A percentile compares a stretch with the other conserved stretches of the same genome.
phyloP scores from a whole-genome alignment of 2,888 invertebrate species.

The Leptinotarsa rubiginosa region DNA sequence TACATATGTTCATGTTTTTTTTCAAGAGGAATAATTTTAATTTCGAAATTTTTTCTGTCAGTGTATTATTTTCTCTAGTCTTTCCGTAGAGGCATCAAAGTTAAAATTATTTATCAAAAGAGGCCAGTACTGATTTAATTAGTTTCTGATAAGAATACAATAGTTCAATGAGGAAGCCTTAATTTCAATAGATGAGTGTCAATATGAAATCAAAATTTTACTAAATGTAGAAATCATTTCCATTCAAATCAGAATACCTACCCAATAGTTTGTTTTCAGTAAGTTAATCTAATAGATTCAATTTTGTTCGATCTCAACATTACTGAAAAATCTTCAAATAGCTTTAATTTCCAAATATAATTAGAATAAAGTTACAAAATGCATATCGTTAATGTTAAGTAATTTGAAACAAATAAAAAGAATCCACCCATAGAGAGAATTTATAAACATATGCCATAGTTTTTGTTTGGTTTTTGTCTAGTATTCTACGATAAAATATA shows the following conservation, averaged over 20 bases:
- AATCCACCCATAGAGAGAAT: conserved; percentile 59
- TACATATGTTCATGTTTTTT: conserved; percentile 39
- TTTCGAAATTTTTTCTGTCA: conserved; percentile 43
- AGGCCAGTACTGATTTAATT: conserved; percentile 52
- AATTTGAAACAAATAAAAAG: conserved; percentile 55
- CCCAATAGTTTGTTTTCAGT: conserved; percentile 28
- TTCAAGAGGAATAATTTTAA: conserved; percentile 43
- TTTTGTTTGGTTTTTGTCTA: conserved; percentile 47
- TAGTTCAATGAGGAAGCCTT: conserved; percentile 40
- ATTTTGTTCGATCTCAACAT: conserved; percentile 50
- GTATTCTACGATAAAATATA: conserved; percentile 52
- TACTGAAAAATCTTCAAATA: conserved; percentile 51
- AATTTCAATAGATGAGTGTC: conserved; percentile 28
- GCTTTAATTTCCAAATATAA: conserved; percentile 62
- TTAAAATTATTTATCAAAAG: conserved; percentile 35
- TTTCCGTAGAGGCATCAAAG: conserved; percentile 55
- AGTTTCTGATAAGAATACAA: conserved; percentile 30
- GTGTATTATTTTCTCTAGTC: conserved; percentile 51
- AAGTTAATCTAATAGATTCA: conserved; percentile 37
- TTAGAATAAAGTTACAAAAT: conserved; percentile 59
- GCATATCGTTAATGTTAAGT: conserved; percentile 64
- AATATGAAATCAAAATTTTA: conserved; percentile 35
- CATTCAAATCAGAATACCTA: conserved; percentile 26
- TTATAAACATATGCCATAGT: conserved; percentile 52
- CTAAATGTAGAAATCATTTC: conserved; percentile 16